These are phyloP conservation scores for Lagocephalus sceleratus DNA, from an alignment of 2,797 vertebrate genomes.

Conservation along the genomic window DNA sequence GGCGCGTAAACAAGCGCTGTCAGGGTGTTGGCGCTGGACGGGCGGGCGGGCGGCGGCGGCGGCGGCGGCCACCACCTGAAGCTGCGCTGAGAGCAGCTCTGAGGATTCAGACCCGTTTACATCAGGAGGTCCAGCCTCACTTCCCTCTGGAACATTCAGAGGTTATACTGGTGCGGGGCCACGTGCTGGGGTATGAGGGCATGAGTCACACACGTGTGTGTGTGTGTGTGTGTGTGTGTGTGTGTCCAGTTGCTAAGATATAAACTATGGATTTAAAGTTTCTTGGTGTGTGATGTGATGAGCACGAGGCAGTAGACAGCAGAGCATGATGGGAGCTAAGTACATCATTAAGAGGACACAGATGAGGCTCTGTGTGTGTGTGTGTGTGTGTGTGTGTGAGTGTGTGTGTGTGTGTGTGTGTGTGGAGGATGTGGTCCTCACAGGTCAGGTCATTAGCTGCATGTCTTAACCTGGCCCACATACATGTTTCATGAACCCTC, in stretches of 20 bases:
- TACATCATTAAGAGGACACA: no score
- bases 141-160: constrained; percentile 43
- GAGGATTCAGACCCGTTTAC: constrained; percentile 39
- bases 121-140: constrained; percentile 55
- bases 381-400: constrained; percentile 8
- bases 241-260: no score
- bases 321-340: no score
- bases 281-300: no score
- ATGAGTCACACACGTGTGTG: no score
- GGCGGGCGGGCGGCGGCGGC: constrained; percentile 29
- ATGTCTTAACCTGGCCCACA: no score
- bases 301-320: no score
- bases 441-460: no score
- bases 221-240: constrained; percentile 8
- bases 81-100: constrained; percentile 26
- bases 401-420: constrained; percentile 3
- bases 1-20: constrained; percentile 5
- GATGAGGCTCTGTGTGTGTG: background rate
- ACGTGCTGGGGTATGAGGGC: no score
- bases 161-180: constrained; percentile 22
- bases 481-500: no score
- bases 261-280: no score
- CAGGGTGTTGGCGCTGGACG: constrained; percentile 11
- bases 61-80: constrained; percentile 8
- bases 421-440: no score